Conservation (phyloP, 30 jellyfish, hydroid and myxozoan species). For the Cassiopea xamachana region DNA sequence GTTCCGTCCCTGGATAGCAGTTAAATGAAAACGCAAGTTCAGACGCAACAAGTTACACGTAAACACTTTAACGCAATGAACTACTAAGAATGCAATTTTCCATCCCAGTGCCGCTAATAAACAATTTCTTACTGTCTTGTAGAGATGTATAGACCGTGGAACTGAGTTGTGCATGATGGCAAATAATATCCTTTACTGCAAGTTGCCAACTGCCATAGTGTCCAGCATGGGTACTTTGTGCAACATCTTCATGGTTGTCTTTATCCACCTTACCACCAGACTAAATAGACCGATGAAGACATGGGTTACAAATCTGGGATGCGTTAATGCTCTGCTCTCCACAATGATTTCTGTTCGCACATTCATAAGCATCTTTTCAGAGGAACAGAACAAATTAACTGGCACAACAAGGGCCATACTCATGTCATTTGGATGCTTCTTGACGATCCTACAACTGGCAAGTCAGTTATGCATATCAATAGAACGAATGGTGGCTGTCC, state of each 20-base stretch:
- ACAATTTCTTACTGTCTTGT: no score
- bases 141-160: background rate
- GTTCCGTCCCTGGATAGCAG: no score
- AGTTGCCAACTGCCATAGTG: slow-evolving; percentile 23
- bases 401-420: slow-evolving; percentile 3
- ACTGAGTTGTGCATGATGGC: background rate
- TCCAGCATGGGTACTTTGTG: background rate
- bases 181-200: slow-evolving; percentile 11
- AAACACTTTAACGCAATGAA: no score
- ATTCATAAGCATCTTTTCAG: slow-evolving; percentile 3
- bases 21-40: no score
- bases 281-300: slow-evolving; percentile 38
- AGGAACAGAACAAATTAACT: background rate
- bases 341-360: slow-evolving; percentile 12
- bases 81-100: no score
- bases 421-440: slow-evolving; percentile 17
- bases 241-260: slow-evolving; percentile 16
- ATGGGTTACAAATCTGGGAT: slow-evolving; percentile 31
- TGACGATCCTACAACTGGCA: slow-evolving; percentile 20
- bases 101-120: no score
- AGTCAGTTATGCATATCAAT: slow-evolving; percentile 30
- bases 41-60: no score
- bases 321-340: slow-evolving; percentile 26
- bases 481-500: slow-evolving; percentile 26
- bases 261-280: slow-evolving; percentile 4